Evolutionary conservation across 2,113 vertebrate genomes (phyloP), one percentile per base, ranked within the genome.

Genomic region (Ceyx cyanopectus): DNA sequence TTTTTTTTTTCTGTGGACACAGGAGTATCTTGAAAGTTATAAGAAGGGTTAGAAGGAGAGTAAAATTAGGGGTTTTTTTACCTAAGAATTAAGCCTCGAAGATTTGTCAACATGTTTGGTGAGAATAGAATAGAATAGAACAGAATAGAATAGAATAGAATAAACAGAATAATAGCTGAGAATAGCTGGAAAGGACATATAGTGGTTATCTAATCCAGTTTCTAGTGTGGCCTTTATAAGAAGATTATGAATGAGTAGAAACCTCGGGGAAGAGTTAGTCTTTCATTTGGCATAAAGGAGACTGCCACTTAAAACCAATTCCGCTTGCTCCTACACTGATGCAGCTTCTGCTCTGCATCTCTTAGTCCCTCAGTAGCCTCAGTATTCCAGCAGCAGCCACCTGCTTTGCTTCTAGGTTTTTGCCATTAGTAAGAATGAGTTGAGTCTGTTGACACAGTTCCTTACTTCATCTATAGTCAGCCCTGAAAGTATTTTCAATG

Each of bases 321-420:
- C 12, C 13, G 4, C 9, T 23, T 58, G 8, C 32, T 84, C 2
- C n/a, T 78, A n/a, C 9, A 2, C 14, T 0, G 1, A 3, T 11
- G 40, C 3, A 27, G 2, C 26, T 79, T 45, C 37, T 78, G 13
- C 29, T 75, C 30, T 70, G 13, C 13, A 41, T 37, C 21, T 51
- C 37, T 56, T 18, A 14, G 8, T 91, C 15, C 9, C 48, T 51
- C 30, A 32, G 58, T 8, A 75, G 57, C 48, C 41, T 58, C 48
- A 50, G 48, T 22, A 50, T 23, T 50, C 48, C 1, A 2, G n/a
- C 79, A 74, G 60, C 32, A 67, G 21, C 5, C 14, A 32, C 10
- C 20, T 0, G 0, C n/a, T 37, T 41, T 1, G 1, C 14, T 81
- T 82, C 19, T 32, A 60, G 5, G 4, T 22, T 67, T 85, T 76